phyloP scores from a whole-genome alignment of 37 sponge, comb jelly and placozoan species.

The Agelas oroides region DNA sequence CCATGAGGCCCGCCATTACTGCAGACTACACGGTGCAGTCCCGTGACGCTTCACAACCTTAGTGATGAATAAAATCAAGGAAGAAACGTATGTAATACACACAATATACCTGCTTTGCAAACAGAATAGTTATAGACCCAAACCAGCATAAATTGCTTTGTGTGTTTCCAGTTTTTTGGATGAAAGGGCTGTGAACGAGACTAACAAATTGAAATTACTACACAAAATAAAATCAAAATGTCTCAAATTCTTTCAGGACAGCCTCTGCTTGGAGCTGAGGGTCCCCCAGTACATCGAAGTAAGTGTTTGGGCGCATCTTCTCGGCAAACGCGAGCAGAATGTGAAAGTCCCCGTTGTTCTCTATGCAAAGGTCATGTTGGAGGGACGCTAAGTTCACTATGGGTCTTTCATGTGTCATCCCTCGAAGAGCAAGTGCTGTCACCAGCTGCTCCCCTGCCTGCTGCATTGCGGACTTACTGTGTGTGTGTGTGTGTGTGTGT shows the following conservation, averaged over 20 bases:
- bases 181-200: no score
- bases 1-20: no score
- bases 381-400: conserved; percentile 20
- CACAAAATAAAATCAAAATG: conserved; percentile 22
- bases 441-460: conserved; percentile 22
- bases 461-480: background rate
- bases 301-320: conserved; percentile 68
- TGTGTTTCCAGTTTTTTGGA: no score
- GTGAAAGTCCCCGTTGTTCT: conserved; percentile 37
- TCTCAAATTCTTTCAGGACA: conserved; percentile 41
- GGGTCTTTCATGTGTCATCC: background rate
- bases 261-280: conserved; percentile 26
- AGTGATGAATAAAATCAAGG: no score
- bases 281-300: conserved; percentile 60
- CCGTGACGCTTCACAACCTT: no score
- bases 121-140: no score
- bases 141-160: no score
- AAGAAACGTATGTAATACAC: no score
- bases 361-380: conserved; percentile 46
- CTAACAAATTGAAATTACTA: no score
- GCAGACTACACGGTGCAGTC: no score
- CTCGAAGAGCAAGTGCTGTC: conserved; percentile 19
- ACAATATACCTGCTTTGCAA: no score
- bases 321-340: conserved; percentile 66
- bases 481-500: conserved; percentile 8